phyloP scores from a whole-genome alignment of 1,140 invertebrate species.

The Cyclargus thomasi region DNA sequence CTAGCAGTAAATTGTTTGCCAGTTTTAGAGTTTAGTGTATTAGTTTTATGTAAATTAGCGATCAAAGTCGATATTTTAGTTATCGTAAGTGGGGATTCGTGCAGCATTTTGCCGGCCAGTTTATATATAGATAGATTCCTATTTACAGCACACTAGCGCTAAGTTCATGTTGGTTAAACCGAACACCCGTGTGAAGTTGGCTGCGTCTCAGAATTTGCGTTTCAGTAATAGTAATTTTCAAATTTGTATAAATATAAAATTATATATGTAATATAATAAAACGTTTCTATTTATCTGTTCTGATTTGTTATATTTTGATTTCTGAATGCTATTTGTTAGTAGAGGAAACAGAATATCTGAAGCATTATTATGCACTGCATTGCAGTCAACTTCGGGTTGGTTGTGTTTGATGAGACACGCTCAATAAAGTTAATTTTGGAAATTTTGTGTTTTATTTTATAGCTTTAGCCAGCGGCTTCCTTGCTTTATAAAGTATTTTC shows the following conservation, averaged over 20 bases:
- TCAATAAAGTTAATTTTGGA: constrained; percentile 9
- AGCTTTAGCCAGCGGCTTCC: no score
- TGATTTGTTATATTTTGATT: no score
- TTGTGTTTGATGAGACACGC: not conserved
- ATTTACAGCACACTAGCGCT: constrained; percentile 26
- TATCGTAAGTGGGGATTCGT: constrained; percentile 10
- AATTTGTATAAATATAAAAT: no score
- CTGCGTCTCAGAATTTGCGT: not conserved
- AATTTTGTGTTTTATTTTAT: constrained; percentile 15
- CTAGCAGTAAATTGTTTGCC: not conserved
- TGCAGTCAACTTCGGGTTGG: not conserved
- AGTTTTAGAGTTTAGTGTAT: not conserved
- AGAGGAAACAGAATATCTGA: no score
- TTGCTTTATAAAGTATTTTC: no score
- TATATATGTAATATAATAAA: no score
- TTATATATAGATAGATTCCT: constrained; percentile 28
- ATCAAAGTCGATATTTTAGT: constrained; percentile 7
- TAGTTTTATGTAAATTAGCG: not conserved
- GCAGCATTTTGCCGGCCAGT: constrained; percentile 41
- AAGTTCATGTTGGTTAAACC: not conserved
- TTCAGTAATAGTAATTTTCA: no score
- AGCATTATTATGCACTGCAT: no score
- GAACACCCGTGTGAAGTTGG: not conserved
- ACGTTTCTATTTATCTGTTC: no score
- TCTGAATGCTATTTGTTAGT: no score